Conservation (phyloP, 2,113 vertebrate species). For the Alligator sinensis region DNA sequence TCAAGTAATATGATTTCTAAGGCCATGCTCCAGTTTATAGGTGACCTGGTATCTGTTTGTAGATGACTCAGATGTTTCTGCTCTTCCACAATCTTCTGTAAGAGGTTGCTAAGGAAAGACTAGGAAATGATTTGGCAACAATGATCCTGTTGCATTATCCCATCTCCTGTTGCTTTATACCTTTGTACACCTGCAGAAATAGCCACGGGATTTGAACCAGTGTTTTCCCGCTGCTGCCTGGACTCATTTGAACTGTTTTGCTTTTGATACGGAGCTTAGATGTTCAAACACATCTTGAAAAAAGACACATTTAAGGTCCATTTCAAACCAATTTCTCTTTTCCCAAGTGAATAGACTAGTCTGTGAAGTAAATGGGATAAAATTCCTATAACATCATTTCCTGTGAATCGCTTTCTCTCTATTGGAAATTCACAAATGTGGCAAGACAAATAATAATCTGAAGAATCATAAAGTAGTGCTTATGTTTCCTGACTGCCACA, state of each 20-base stretch:
- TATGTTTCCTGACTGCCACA: no score
- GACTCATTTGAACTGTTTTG: neutral
- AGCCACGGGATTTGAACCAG: neutral
- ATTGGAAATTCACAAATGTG: neutral
- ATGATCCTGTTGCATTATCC: no score
- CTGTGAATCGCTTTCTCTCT: neutral
- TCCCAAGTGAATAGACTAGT: neutral
- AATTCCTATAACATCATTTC: neutral
- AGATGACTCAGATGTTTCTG: no score
- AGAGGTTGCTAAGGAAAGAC: no score
- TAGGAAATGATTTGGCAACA: no score
- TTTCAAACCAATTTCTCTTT: neutral
- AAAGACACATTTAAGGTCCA: neutral
- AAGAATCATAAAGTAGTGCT: neutral
- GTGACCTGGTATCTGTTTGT: no score
- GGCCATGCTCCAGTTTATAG: no score
- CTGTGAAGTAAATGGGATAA: neutral
- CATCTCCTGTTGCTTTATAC: neutral
- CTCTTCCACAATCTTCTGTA: no score
- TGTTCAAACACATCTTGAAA: neutral
- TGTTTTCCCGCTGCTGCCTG: neutral
- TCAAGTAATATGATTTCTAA: no score
- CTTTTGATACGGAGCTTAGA: neutral
- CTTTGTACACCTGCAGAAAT: neutral
- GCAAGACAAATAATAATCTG: neutral